Conservation (phyloP, 2,888 invertebrate species). For the Ormyrus thymus region DNA sequence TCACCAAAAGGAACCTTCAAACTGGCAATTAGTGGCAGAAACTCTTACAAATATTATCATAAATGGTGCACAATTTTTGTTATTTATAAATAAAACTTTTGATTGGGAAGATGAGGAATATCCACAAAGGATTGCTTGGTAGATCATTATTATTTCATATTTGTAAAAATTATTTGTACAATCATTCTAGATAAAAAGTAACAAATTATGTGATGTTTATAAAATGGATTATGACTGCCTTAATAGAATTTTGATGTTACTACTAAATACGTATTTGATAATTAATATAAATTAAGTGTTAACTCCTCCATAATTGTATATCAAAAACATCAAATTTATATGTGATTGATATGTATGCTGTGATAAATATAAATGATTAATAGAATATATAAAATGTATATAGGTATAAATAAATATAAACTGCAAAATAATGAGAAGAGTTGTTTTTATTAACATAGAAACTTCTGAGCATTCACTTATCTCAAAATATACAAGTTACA, state of each 20-base stretch:
- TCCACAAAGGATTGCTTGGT: slow-evolving; percentile 93
- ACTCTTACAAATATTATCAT: slow-evolving; percentile 80
- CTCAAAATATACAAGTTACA: slow-evolving; percentile 50
- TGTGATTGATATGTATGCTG: background rate
- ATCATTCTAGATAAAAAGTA: slow-evolving; percentile 4
- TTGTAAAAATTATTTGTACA: background rate
- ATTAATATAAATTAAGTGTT: background rate
- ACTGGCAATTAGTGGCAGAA: slow-evolving; percentile 79
- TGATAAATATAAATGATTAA: slow-evolving; percentile 10
- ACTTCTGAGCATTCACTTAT: slow-evolving; percentile 33
- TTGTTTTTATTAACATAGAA: slow-evolving; percentile 51
- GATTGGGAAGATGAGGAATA: slow-evolving; percentile 84
- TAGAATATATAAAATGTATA: background rate
- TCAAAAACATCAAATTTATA: background rate
- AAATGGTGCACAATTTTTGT: slow-evolving; percentile 83
- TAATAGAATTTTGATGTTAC: no score
- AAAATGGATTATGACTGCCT: no score
- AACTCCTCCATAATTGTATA: no score
- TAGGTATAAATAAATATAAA: slow-evolving; percentile 12
- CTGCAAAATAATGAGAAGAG: slow-evolving; percentile 35
- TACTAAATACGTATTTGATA: no score
- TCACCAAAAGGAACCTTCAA: slow-evolving; percentile 77
- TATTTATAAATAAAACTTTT: slow-evolving; percentile 88
- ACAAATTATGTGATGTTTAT: background rate
- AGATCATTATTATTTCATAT: slow-evolving; percentile 60